Conservation (phyloP, 1,140 invertebrate genomes). For the Holotrichia oblita region DNA sequence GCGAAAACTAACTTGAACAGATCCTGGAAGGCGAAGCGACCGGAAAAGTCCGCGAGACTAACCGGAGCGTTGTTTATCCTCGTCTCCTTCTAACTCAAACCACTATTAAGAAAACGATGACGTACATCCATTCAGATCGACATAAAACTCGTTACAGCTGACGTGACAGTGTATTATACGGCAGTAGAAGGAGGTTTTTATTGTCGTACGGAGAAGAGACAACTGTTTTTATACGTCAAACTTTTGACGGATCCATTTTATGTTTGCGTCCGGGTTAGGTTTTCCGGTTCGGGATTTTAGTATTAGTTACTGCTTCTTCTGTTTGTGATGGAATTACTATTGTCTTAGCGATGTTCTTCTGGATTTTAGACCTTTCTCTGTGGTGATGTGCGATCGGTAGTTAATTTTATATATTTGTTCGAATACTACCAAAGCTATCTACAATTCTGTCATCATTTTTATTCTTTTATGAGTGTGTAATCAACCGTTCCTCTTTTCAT, state of each 20-base stretch:
- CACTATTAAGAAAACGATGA: slow-evolving; percentile 31
- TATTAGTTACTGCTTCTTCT: slow-evolving; percentile 28
- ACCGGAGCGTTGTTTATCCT: slow-evolving; percentile 25
- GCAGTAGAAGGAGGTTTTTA: slow-evolving; percentile 46
- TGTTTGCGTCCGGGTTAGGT: slow-evolving; percentile 36
- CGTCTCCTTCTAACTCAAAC: slow-evolving; percentile 24
- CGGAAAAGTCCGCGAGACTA: slow-evolving; percentile 16
- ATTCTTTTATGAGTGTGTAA: too few species aligned
- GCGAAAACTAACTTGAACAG: slow-evolving; percentile 51
- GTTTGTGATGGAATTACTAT: background rate
- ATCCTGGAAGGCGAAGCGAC: slow-evolving; percentile 44
- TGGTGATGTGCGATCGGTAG: too few species aligned
- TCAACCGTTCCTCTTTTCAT: too few species aligned
- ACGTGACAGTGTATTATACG: slow-evolving; percentile 50
- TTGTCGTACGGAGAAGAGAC: slow-evolving; percentile 46
- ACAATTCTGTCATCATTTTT: too few species aligned
- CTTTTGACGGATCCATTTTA: slow-evolving; percentile 48
- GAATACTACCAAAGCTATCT: too few species aligned
- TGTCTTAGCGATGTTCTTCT: slow-evolving; percentile 28
- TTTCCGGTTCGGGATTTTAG: slow-evolving; percentile 41
- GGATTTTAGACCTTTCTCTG: background rate
- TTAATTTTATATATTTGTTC: too few species aligned
- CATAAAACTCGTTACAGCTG: slow-evolving; percentile 43
- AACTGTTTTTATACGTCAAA: slow-evolving; percentile 52
- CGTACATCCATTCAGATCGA: slow-evolving; percentile 36